Evolutionary conservation across 2,113 vertebrate species (phyloP), one percentile per base, ranked within the genome.

Genomic region (Rhagologus leucostigma): DNA sequence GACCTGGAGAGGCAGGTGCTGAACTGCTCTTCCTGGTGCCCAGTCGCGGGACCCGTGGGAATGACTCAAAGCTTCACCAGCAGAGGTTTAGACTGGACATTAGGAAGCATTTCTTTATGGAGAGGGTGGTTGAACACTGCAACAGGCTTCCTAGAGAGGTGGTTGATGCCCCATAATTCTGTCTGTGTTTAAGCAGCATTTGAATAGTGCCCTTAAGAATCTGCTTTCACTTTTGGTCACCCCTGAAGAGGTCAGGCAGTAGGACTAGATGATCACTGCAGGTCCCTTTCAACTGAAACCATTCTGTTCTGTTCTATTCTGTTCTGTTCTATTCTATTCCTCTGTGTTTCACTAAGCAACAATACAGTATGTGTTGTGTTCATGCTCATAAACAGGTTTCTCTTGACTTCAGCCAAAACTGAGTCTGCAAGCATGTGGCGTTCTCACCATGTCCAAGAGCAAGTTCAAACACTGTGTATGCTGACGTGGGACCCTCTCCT

Each of bases 101-200:
- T 11, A 50, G 29, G 29, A 73, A 56, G 11, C 6, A 26, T 47
- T 78, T 84, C 19, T 41, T 68, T 52, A 14, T 17, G 2, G 13
- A 56, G 3, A 39, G 16, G 14, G 23, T 60, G 35, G 20, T 27
- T 0, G 1, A 50, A 62, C 10, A 42, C 29, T 11, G 14, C 23
- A 37, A 32, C 5, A 57, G 13, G 3, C 13, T 78, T 67, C 3
- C 35, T 21, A 35, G 42, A 35, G 29, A 46, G 21, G 18, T 57
- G 29, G 5, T 55, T 0, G 0, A 24, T 68, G 29, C 3, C 30
- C 10, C 13, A 8, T 7, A 50, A 3, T 18, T 15, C 24, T 57
- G 3, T 24, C 16, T 32, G 11, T 42, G 35, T 50, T 62, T 46
- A 64, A 76, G 39, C 15, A n/a, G 37, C 9, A 26, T 50, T 68